Evolutionary conservation across 2,797 vertebrate species (phyloP), one percentile per base, ranked within the genome.

Genomic region (Epinephelus coioides): DNA sequence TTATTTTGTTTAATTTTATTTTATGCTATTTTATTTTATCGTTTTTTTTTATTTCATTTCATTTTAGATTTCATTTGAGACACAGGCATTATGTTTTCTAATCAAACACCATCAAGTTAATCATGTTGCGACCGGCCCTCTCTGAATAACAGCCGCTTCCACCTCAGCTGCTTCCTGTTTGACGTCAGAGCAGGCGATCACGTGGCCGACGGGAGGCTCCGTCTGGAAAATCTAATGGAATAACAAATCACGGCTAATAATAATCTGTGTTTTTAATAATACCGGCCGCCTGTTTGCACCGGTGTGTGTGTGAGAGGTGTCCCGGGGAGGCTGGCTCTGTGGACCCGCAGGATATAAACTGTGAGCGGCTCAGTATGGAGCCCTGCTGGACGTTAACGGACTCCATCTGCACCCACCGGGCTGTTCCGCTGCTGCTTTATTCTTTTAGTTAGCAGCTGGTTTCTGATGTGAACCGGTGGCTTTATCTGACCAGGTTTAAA

Each of bases 181-280:
- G 83, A 92, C 90, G 89, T 90, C 82, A 82, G 3, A 3, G 18
- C 5, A 27, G 1, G 6, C 6, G 38, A 53, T 89, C 90, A 90
- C 79, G 62, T 89, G 89, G 50, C 14, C 49, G 0, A 23, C 5
- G 2, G 53, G 69, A 78, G 13, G 4, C 55, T 75, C 66, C 23
- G 77, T 23, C 55, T 91, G 91, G 92, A 89, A 92, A 91, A 85
- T 25, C 62, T 44, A 2, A 1, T 69, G 83, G 90, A 90, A 78
- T 76, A 91, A 72, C 25, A 38, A 10, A 2, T 0, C 27, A 5
- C 2, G 11, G n/a, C 43, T 77, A 81, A 64, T 71, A 78, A 82
- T 76, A 78, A 47, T 1, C 2, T 17, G 2, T 46, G 46, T 12
- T 72, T 25, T 59, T 70, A 51, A 3, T 47, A 23, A 19, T 14